Evolutionary conservation across 2,888 invertebrate genomes (phyloP).

Genomic region (Thera obeliscata): DNA sequence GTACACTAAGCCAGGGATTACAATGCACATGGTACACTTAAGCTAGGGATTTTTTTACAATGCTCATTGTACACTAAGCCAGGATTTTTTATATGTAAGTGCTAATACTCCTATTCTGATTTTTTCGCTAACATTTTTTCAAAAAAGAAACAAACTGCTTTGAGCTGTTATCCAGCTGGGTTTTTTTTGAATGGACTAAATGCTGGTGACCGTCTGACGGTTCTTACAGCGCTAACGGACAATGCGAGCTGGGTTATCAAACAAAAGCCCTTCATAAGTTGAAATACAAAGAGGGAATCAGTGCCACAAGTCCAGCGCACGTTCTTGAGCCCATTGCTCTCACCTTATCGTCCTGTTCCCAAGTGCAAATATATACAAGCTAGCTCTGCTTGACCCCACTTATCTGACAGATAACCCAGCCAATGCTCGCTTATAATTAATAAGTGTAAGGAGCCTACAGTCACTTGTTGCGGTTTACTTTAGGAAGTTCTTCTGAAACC

Average conservation of each 20-base stretch:
- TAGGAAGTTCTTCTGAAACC: background rate
- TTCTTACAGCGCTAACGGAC: too few species aligned
- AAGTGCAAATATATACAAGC: slow-evolving; percentile 27
- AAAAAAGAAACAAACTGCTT: too few species aligned
- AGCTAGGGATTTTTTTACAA: too few species aligned
- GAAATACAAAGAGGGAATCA: background rate
- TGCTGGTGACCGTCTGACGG: too few species aligned
- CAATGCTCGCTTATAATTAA: slow-evolving; percentile 5
- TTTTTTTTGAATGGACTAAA: too few species aligned
- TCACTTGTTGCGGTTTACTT: background rate
- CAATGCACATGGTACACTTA: too few species aligned
- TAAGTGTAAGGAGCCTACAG: background rate
- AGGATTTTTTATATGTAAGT: too few species aligned
- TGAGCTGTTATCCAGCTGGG: too few species aligned
- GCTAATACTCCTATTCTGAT: too few species aligned
- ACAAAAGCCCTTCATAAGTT: background rate
- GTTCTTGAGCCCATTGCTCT: slow-evolving; percentile 18
- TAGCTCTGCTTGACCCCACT: slow-evolving; percentile 17
- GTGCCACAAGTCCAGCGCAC: background rate
- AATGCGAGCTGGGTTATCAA: background rate
- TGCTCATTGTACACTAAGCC: too few species aligned
- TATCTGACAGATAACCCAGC: slow-evolving; percentile 23
- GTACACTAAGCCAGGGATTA: too few species aligned
- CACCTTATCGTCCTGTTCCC: slow-evolving; percentile 21
- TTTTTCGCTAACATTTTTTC: too few species aligned